Percentiles rank a stretch among this genome's conserved stretches.
These are phyloP conservation scores for Chelonia mydas DNA, from an alignment of 2,797 vertebrate species.

Conservation along the genomic window DNA sequence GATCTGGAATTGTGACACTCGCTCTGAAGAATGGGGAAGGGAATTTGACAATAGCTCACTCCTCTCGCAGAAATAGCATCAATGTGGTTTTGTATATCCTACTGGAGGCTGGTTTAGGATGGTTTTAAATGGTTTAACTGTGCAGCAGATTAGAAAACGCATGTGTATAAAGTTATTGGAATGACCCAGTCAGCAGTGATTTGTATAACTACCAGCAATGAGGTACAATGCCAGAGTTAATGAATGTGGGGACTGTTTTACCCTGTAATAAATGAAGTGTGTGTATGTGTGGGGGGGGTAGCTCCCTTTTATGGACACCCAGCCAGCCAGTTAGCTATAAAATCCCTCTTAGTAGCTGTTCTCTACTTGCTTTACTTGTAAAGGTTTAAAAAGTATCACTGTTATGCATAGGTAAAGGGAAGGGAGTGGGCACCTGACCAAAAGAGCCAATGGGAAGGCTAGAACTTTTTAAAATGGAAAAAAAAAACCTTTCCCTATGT, in stretches of 20 bases:
- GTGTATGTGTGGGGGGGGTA: too few species aligned
- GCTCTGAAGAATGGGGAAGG: slow-evolving; percentile 66
- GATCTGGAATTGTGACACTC: slow-evolving; percentile 72
- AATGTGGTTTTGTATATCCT: slow-evolving; percentile 68
- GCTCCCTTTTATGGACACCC: too few species aligned
- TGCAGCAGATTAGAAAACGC: not conserved
- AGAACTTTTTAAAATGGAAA: too few species aligned
- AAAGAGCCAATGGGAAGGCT: too few species aligned
- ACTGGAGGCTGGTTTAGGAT: slow-evolving; percentile 61
- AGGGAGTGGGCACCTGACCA: too few species aligned
- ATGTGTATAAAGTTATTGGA: slow-evolving; percentile 6
- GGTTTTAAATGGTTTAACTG: slow-evolving; percentile 18
- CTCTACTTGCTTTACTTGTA: too few species aligned
- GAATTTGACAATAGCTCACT: slow-evolving; percentile 66
- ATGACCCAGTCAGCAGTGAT: not conserved
- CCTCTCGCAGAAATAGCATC: slow-evolving; percentile 62
- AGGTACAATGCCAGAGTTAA: not conserved
- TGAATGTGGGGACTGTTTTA: not conserved
- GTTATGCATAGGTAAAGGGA: too few species aligned
- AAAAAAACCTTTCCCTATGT: too few species aligned
- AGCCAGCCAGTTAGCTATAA: too few species aligned
- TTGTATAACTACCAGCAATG: not conserved
- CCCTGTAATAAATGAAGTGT: too few species aligned
- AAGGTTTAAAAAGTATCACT: too few species aligned
- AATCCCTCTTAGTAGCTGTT: too few species aligned